Percentiles rank a stretch among this genome's conserved stretches.
Evolutionary conservation across 2,888 invertebrate species (phyloP).

Genomic region (Reticulitermes lucifugus): DNA sequence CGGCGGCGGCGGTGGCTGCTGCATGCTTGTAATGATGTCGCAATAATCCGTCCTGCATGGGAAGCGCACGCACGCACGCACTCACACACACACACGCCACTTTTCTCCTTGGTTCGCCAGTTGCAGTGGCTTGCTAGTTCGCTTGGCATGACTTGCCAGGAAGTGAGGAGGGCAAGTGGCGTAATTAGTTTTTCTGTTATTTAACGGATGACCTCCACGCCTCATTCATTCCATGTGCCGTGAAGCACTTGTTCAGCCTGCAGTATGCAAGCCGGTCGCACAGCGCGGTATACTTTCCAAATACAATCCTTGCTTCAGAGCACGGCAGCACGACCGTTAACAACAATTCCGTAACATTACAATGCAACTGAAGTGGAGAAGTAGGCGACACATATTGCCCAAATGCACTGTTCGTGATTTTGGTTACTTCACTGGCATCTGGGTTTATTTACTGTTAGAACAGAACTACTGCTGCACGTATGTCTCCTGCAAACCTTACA

Average conservation of each 20-base stretch:
- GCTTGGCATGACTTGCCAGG: slow-evolving; percentile 15
- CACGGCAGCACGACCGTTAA: too few species aligned
- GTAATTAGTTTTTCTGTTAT: slow-evolving; percentile 29
- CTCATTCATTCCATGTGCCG: slow-evolving; percentile 17
- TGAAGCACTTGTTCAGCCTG: neutral
- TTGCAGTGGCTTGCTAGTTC: neutral
- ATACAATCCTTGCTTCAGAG: neutral
- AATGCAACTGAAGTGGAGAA: too few species aligned
- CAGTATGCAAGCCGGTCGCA: neutral
- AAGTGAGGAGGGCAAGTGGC: neutral
- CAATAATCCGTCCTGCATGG: neutral
- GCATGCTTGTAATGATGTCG: slow-evolving; percentile 4
- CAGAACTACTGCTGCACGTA: too few species aligned
- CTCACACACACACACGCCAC: neutral
- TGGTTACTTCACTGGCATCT: too few species aligned
- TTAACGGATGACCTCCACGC: slow-evolving; percentile 27
- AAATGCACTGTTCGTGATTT: too few species aligned
- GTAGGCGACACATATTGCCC: too few species aligned
- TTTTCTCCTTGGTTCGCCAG: neutral
- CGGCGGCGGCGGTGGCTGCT: neutral
- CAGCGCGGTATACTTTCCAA: neutral
- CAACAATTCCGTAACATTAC: too few species aligned
- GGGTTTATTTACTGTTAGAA: too few species aligned
- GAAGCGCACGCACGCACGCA: neutral
- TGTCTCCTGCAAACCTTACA: too few species aligned